A percentile compares a stretch with the other conserved stretches of the same genome.
These are phyloP conservation scores for Elaphurus davidianus DNA, from an alignment of 2,113 vertebrate species.

Conservation along the genomic window DNA sequence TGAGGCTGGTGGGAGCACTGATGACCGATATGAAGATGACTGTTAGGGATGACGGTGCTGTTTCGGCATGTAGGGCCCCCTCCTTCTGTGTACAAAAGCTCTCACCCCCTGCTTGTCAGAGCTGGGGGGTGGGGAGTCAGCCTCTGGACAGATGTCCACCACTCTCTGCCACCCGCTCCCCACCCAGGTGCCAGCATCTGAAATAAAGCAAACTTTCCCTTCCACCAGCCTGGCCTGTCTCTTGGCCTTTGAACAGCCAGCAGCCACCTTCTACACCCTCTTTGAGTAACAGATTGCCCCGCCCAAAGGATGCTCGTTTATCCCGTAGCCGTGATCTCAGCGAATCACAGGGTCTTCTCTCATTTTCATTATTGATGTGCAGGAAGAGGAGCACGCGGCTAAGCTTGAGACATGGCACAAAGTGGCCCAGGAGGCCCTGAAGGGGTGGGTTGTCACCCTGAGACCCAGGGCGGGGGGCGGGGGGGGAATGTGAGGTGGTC, in stretches of 20 bases:
- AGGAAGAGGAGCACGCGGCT: neutral
- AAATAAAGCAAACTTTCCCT: neutral
- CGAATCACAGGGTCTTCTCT: neutral
- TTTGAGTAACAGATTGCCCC: neutral
- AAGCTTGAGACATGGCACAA: neutral
- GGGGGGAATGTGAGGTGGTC: neutral
- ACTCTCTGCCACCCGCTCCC: neutral
- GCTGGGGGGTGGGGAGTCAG: neutral
- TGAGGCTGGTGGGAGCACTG: neutral
- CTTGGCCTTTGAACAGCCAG: neutral
- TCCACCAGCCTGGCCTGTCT: neutral
- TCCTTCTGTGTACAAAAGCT: neutral
- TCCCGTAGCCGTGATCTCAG: rapidly evolving
- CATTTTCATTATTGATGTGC: neutral
- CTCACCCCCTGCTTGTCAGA: neutral
- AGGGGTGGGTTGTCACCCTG: rapidly evolving
- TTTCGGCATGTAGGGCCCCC: rapidly evolving
- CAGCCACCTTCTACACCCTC: neutral
- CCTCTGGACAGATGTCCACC: neutral
- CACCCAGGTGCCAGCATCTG: neutral
- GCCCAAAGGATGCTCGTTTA: neutral
- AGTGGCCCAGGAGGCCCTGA: too few relatives aligned
- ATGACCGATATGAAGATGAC: neutral
- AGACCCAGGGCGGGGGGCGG: rapidly evolving
- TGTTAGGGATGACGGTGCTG: neutral